Conservation (phyloP, 2,888 invertebrate genomes). For the Eupithecia inturbata region DNA sequence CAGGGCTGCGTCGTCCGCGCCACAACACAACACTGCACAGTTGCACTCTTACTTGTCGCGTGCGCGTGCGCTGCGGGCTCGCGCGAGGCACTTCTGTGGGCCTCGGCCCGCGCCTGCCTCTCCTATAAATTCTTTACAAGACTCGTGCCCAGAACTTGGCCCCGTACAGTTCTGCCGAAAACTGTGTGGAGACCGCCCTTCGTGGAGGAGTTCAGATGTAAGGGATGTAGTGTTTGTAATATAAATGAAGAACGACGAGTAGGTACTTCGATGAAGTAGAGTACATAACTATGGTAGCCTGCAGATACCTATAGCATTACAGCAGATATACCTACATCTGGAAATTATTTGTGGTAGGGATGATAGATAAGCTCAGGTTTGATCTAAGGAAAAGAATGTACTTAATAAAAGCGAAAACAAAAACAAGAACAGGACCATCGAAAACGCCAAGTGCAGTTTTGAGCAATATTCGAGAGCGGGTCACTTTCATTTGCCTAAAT, state of each 20-base stretch:
- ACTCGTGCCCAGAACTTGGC: slow-evolving; percentile 76
- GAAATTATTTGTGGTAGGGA: not conserved
- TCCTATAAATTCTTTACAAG: slow-evolving; percentile 80
- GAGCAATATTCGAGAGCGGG: slow-evolving; percentile 31
- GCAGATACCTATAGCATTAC: too few relatives aligned
- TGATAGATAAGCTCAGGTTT: not conserved
- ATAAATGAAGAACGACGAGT: not conserved
- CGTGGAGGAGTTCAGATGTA: not conserved
- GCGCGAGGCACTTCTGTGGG: slow-evolving; percentile 36
- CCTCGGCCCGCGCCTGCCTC: slow-evolving; percentile 55
- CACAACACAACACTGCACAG: slow-evolving; percentile 65
- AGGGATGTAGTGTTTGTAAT: not conserved
- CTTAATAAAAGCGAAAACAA: slow-evolving; percentile 20
- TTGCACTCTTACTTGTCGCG: slow-evolving; percentile 64
- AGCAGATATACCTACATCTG: not conserved
- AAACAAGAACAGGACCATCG: slow-evolving; percentile 17
- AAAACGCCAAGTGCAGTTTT: slow-evolving; percentile 26
- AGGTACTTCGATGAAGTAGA: not conserved
- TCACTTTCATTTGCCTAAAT: slow-evolving; percentile 28
- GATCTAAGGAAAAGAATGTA: not conserved
- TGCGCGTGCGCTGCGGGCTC: slow-evolving; percentile 43
- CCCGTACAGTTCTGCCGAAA: slow-evolving; percentile 73
- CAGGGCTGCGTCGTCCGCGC: slow-evolving; percentile 55
- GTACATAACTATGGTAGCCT: too few relatives aligned
- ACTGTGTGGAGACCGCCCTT: slow-evolving; percentile 56